Conservation (phyloP, 2,888 invertebrate species). For the Cryptophagus acutangulus region DNA sequence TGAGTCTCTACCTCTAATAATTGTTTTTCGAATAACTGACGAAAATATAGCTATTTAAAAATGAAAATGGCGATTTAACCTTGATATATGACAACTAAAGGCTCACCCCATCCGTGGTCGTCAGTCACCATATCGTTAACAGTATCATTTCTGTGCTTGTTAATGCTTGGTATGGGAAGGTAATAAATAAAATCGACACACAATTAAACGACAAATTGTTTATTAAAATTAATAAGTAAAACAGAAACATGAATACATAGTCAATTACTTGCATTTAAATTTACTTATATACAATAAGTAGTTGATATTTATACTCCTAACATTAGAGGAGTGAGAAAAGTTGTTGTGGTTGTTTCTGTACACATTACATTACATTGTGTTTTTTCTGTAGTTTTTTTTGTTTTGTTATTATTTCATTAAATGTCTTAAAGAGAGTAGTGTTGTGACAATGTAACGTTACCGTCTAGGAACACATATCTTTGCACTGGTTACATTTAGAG, state of each 20-base stretch:
- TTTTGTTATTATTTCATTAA: constrained; percentile 29
- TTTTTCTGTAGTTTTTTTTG: constrained; percentile 15
- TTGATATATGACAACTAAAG: too few species aligned
- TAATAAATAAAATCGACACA: constrained; percentile 18
- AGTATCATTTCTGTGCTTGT: too few species aligned
- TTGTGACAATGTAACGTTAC: constrained; percentile 45
- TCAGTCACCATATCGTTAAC: too few species aligned
- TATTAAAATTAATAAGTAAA: constrained; percentile 52
- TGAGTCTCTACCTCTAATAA: too few species aligned
- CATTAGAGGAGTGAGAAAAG: constrained; percentile 36
- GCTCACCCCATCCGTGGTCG: too few species aligned
- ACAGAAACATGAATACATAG: constrained; percentile 51
- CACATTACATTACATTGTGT: constrained; percentile 40
- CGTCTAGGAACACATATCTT: constrained; percentile 40
- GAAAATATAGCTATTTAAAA: too few species aligned
- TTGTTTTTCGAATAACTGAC: too few species aligned
- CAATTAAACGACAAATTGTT: constrained; percentile 48
- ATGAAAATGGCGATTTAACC: too few species aligned
- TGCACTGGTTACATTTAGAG: constrained; percentile 26
- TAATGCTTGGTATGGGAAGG: too few species aligned
- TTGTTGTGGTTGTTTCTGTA: constrained; percentile 36
- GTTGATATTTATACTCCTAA: constrained; percentile 44
- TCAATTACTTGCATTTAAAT: constrained; percentile 43
- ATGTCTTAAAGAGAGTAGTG: constrained; percentile 20
- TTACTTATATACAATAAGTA: constrained; percentile 45